phyloP scores from a whole-genome alignment of 2,888 invertebrate species.

The Mellilla xanthometata region DNA sequence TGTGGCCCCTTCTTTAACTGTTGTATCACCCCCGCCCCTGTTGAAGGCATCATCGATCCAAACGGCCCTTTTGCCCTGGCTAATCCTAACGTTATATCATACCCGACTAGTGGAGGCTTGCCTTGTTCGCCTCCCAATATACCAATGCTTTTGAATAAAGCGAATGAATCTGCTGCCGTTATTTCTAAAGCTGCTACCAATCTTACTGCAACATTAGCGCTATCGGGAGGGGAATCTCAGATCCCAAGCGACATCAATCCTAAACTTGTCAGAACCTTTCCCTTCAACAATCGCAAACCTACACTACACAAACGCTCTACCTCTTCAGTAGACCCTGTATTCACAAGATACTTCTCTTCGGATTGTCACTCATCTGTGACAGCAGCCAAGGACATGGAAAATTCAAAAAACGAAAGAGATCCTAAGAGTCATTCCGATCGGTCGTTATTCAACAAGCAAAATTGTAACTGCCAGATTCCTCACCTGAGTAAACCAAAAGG shows the following conservation, averaged over 20 bases:
- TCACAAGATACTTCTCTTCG: not conserved
- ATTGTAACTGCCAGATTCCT: too few relatives aligned
- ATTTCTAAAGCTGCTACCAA: not conserved
- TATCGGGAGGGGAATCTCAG: not conserved
- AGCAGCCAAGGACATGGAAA: not conserved
- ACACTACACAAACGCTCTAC: conserved; percentile 4
- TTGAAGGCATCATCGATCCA: not conserved
- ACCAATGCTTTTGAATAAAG: not conserved
- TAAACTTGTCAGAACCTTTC: conserved; percentile 18
- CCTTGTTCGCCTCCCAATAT: not conserved
- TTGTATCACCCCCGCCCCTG: conserved; percentile 26
- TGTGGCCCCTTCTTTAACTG: conserved; percentile 29
- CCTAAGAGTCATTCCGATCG: not conserved
- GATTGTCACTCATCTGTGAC: not conserved
- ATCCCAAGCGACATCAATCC: conserved; percentile 12
- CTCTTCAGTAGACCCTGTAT: not conserved
- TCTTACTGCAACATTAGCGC: not conserved
- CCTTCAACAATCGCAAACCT: conserved; percentile 15
- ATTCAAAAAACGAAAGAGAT: not conserved
- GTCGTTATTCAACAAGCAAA: not conserved
- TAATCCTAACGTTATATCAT: not conserved
- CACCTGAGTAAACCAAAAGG: too few relatives aligned
- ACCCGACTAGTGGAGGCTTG: not conserved
- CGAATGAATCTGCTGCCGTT: not conserved
- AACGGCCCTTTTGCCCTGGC: not conserved